Base-by-base conservation (phyloP, 2,888 invertebrate species). In the Drosophila gaucha region DNA sequence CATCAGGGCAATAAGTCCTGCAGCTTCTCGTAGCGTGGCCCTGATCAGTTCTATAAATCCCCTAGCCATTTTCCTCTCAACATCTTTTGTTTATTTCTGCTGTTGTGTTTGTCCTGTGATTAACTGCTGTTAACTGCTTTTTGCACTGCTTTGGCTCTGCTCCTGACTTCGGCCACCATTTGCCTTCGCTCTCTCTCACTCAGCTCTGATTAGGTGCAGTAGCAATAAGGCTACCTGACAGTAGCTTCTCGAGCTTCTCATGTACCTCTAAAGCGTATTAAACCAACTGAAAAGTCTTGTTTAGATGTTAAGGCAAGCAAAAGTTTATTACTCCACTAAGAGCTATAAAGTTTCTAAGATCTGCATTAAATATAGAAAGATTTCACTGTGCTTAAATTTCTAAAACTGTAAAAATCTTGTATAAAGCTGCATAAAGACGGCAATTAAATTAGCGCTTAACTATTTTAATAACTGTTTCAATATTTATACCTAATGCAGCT, bases 31-130 rank as follows among this genome's bases (percentile, higher is more conserved):
- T 12, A 10, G 18, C 26, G 16, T 51, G 50, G 16, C 47, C 41
- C 41, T 59, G 36, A 9, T n/a, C 58, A 49, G 12, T 30, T 59
- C 39, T 31, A 30, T 8, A 31, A 20, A 6, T 20, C 22, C 30
- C 22, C 20, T 12, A 12, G 33, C n/a, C 18, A 38, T 31, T 43
- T 35, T 31, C 1, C 22, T 47, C 10, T 24, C 16, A 20, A 12
- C 18, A 18, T 50, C 33, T 56, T 54, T 52, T 56, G 30, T 62
- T 67, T 65, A 43, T 54, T 64, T 46, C 60, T 68, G 50, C 41
- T 70, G 70, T 54, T 69, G 59, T 54, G 49, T 41, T 84, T 83
- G 80, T 59, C 70, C 52, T 67, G 73, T 83, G 87, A 83, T 88
- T 83, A 84, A 88, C 88, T 74, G 63, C 74, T 60, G 57, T 60